Evolutionary conservation across 2,888 invertebrate genomes (phyloP).

Genomic region (Adelphocoris suturalis): DNA sequence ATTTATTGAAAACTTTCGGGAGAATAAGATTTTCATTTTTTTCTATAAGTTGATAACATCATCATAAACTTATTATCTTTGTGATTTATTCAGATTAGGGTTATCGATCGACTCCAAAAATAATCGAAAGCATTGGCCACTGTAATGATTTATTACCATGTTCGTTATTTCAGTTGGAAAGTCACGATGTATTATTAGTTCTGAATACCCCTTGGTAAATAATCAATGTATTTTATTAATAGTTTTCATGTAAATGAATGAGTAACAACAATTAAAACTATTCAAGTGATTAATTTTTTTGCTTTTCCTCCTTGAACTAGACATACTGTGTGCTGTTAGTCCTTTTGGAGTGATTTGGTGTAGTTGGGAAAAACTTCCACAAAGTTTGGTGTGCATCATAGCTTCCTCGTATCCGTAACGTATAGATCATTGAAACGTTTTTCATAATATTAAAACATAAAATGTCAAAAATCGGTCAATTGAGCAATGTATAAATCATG

Average conservation of each 20-base stretch:
- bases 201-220: neutral
- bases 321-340: too few relatives aligned
- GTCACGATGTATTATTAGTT: constrained; percentile 33
- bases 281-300: neutral
- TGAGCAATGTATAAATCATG: too few relatives aligned
- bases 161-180: constrained; percentile 33
- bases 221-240: constrained; percentile 46
- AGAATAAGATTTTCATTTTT: neutral
- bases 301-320: neutral
- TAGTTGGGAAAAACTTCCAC: too few relatives aligned
- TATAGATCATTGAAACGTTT: too few relatives aligned
- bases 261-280: constrained; percentile 47
- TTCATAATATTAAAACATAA: too few relatives aligned
- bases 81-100: neutral
- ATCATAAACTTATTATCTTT: too few relatives aligned
- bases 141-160: constrained; percentile 2
- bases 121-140: neutral
- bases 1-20: too few relatives aligned
- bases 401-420: too few relatives aligned
- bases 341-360: too few relatives aligned
- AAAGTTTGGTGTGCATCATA: too few relatives aligned
- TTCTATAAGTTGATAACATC: neutral
- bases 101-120: neutral
- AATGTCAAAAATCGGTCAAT: too few relatives aligned
- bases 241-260: constrained; percentile 33